Conservation (phyloP, 2,888 invertebrate species). For the Fragum sueziense region DNA sequence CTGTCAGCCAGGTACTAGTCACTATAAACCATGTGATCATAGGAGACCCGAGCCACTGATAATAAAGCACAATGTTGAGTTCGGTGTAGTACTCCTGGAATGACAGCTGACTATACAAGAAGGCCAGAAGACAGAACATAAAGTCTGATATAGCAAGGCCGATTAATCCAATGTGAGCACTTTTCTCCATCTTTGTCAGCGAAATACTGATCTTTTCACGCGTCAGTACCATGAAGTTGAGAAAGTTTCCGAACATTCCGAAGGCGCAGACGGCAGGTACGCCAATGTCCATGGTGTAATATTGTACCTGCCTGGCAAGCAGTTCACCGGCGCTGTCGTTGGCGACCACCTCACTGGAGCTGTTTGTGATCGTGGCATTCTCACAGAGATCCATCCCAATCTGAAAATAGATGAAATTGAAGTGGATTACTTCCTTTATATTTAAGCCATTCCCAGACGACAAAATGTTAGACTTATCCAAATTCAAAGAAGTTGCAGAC, state of each 20-base stretch:
- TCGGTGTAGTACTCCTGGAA: constrained; percentile 57
- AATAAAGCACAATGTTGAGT: constrained; percentile 67
- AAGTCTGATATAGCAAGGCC: constrained; percentile 80
- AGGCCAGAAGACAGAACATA: constrained; percentile 78
- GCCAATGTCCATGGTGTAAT: constrained; percentile 71
- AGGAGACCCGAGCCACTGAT: constrained; percentile 70
- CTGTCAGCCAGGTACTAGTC: constrained; percentile 80
- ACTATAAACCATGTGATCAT: constrained; percentile 80
- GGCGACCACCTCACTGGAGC: background rate
- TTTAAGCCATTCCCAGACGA: no score
- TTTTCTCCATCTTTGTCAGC: constrained; percentile 79
- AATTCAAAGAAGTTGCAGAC: no score
- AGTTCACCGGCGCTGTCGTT: constrained; percentile 30
- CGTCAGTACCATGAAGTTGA: constrained; percentile 77
- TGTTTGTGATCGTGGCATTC: constrained; percentile 21
- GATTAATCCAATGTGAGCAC: constrained; percentile 79
- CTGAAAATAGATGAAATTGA: background rate
- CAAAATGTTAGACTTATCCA: no score
- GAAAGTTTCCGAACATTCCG: constrained; percentile 77
- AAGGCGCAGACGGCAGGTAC: constrained; percentile 77
- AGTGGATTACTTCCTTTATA: no score
- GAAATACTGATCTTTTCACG: constrained; percentile 74
- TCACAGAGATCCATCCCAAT: constrained; percentile 15
- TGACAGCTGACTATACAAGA: constrained; percentile 74
- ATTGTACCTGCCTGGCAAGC: constrained; percentile 59